Conservation (phyloP, 1,140 invertebrate species). For the Psix sp. region DNA sequence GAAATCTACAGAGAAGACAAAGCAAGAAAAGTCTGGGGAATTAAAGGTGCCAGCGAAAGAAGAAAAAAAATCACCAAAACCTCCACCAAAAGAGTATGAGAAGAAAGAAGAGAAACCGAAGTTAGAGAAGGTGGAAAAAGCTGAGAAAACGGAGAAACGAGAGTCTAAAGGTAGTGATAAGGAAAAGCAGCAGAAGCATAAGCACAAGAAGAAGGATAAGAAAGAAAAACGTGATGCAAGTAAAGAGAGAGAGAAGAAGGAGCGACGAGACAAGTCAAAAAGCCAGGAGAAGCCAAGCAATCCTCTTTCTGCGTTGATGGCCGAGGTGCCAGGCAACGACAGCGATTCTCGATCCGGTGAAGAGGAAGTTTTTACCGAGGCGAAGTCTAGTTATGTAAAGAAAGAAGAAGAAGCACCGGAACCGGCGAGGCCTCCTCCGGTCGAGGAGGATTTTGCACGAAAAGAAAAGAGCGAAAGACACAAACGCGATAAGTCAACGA, state of each 20-base stretch:
- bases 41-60: constrained; percentile 64
- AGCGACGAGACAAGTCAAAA: constrained; percentile 72
- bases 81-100: constrained; percentile 73
- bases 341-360: constrained; percentile 72
- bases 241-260: constrained; percentile 74
- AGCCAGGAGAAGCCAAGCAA: constrained; percentile 35
- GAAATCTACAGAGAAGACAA: constrained; percentile 74
- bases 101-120: constrained; percentile 75
- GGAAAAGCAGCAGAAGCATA: constrained; percentile 74
- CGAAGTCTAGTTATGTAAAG: constrained; percentile 50
- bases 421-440: constrained; percentile 53
- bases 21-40: constrained; percentile 69
- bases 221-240: constrained; percentile 79
- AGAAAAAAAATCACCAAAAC: constrained; percentile 68
- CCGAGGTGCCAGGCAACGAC: constrained; percentile 69
- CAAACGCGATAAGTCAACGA: constrained; percentile 63
- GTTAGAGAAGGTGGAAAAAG: constrained; percentile 66
- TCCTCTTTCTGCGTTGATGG: constrained; percentile 61
- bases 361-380: constrained; percentile 63
- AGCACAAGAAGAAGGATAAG: constrained; percentile 76
- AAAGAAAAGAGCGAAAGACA: constrained; percentile 66
- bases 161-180: constrained; percentile 71
- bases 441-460: constrained; percentile 37
- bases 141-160: constrained; percentile 73
- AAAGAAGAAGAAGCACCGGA: constrained; percentile 56